Percentiles rank a stretch among this genome's conserved stretches.
Conservation (phyloP, 2,888 invertebrate genomes). For the Cotesia congregata region DNA sequence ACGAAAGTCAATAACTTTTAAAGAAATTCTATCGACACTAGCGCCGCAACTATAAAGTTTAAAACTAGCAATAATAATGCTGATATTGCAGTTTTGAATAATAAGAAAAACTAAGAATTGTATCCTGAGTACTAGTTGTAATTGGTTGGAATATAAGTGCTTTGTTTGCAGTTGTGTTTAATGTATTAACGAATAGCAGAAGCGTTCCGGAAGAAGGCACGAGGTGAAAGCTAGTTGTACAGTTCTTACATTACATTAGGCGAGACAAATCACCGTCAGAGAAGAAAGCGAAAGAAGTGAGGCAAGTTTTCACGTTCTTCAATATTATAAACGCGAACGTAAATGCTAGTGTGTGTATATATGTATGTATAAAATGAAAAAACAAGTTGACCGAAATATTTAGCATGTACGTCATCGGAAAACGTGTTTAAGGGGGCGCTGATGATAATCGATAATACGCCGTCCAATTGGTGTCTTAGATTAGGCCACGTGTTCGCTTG, state of each 20-base stretch:
- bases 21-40: too few relatives aligned
- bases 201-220: constrained; percentile 28
- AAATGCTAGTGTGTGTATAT: background rate
- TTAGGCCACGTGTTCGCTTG: background rate
- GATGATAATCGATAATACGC: background rate
- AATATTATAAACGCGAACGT: background rate
- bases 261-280: constrained; percentile 27
- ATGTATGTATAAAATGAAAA: background rate
- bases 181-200: constrained; percentile 3
- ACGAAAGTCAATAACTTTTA: too few relatives aligned
- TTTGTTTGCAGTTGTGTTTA: background rate
- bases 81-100: too few relatives aligned
- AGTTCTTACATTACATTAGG: constrained; percentile 15
- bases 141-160: background rate
- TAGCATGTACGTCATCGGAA: background rate
- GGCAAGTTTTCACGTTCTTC: constrained; percentile 1
- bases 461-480: background rate
- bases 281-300: constrained; percentile 32
- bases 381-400: background rate
- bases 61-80: too few relatives aligned
- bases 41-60: too few relatives aligned
- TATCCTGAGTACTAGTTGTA: background rate
- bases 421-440: background rate
- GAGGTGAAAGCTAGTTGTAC: constrained; percentile 29
- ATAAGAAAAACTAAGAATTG: too few relatives aligned